phyloP scores from a whole-genome alignment of 1,140 invertebrate genomes.

The Sweltsa coloradensis region DNA sequence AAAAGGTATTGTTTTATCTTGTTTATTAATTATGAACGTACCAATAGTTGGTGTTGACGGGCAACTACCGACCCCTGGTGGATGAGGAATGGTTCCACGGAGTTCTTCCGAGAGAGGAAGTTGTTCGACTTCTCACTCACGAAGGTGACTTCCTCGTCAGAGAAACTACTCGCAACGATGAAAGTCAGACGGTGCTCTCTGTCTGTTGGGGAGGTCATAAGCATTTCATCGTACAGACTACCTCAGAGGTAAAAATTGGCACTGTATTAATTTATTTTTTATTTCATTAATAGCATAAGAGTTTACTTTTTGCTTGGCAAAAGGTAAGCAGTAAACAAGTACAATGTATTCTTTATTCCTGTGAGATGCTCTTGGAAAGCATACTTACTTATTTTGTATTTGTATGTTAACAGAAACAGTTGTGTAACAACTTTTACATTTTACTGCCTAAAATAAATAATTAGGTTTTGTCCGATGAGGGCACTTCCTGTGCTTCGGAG shows the following conservation, averaged over 20 bases:
- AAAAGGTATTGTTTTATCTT: no score
- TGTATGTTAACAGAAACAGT: no score
- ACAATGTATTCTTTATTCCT: no score
- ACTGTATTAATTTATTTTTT: background rate
- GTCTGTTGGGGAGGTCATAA: constrained; percentile 93
- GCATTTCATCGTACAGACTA: constrained; percentile 95
- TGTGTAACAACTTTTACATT: no score
- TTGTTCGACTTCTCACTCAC: constrained; percentile 72
- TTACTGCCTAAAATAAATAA: no score
- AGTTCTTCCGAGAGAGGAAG: constrained; percentile 89
- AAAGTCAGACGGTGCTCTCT: constrained; percentile 86
- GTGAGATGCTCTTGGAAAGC: no score
- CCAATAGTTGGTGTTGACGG: background rate
- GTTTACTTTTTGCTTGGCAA: no score
- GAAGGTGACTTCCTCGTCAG: constrained; percentile 92
- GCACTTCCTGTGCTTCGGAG: no score
- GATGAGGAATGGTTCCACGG: constrained; percentile 98
- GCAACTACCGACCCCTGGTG: constrained; percentile 35
- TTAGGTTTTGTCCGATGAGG: no score
- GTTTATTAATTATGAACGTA: no score
- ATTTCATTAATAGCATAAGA: background rate
- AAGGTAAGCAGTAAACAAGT: no score
- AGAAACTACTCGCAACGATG: constrained; percentile 85
- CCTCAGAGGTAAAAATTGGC: constrained; percentile 68
- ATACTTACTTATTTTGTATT: no score